phyloP scores from a whole-genome alignment of 2,113 vertebrate genomes.

The Amblyopsis rosae region DNA sequence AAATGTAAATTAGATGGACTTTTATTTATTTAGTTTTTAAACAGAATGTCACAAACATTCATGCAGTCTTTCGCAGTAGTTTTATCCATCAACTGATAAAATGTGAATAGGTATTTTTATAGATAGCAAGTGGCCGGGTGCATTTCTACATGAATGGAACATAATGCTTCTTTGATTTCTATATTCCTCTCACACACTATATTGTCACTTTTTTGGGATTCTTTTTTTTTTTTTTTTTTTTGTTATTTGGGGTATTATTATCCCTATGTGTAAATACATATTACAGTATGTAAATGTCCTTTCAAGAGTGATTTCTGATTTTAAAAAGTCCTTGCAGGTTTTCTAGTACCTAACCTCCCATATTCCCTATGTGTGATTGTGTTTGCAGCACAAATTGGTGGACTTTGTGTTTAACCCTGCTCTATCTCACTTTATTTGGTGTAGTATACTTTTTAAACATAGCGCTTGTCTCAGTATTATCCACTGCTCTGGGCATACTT shows the following conservation, averaged over 20 bases:
- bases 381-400: constrained; percentile 67
- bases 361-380: constrained; percentile 79
- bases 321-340: constrained; percentile 68
- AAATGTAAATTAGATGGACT: background rate
- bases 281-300: constrained; percentile 79
- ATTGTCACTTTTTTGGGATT: constrained; percentile 36
- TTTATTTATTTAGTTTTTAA: constrained; percentile 44
- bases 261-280: constrained; percentile 79
- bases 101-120: constrained; percentile 99
- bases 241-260: constrained; percentile 42
- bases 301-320: constrained; percentile 83
- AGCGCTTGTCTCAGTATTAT: constrained; percentile 57
- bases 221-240: constrained; percentile 60
- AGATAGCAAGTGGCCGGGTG: constrained; percentile 88
- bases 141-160: constrained; percentile 92
- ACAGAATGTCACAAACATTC: constrained; percentile 45
- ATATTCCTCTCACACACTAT: background rate
- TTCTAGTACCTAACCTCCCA: constrained; percentile 47
- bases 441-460: constrained; percentile 23
- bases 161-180: constrained; percentile 55
- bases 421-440: constrained; percentile 78
- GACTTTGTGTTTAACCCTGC: constrained; percentile 77
- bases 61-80: constrained; percentile 52
- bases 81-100: constrained; percentile 86
- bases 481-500: constrained; percentile 21